These are phyloP conservation scores for Acrossocheilus fasciatus DNA, from an alignment of 2,797 vertebrate species.

Conservation along the genomic window DNA sequence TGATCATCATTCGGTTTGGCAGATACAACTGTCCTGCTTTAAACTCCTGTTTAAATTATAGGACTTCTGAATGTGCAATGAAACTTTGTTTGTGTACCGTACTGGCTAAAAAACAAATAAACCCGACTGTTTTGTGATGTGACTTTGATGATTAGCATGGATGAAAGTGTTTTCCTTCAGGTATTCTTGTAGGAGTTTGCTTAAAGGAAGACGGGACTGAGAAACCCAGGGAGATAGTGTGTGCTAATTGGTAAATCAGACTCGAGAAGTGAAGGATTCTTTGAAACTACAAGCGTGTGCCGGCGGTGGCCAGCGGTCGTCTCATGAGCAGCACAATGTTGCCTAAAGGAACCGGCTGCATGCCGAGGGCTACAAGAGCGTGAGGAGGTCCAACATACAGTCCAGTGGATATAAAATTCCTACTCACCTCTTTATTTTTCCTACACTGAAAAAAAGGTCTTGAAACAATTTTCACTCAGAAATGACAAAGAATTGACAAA, in stretches of 20 bases:
- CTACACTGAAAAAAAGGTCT: too few relatives aligned
- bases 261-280: slow-evolving; percentile 52
- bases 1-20: neutral
- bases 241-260: slow-evolving; percentile 56
- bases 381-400: slow-evolving; percentile 47
- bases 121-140: neutral
- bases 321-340: slow-evolving; percentile 49
- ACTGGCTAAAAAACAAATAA: neutral
- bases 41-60: neutral
- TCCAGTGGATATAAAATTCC: slow-evolving; percentile 30
- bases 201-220: slow-evolving; percentile 28
- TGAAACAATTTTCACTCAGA: too few relatives aligned
- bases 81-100: neutral
- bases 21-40: neutral
- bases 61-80: neutral
- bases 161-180: slow-evolving; percentile 30
- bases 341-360: slow-evolving; percentile 40
- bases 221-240: slow-evolving; percentile 11
- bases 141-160: neutral
- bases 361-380: slow-evolving; percentile 55
- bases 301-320: slow-evolving; percentile 50
- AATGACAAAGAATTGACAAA: too few relatives aligned
- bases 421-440: slow-evolving; percentile 2
- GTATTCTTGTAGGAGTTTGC: slow-evolving; percentile 33
- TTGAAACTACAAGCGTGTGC: slow-evolving; percentile 44